These are phyloP conservation scores for Theretra japonica DNA, from an alignment of 2,888 invertebrate genomes.

Conservation along the genomic window DNA sequence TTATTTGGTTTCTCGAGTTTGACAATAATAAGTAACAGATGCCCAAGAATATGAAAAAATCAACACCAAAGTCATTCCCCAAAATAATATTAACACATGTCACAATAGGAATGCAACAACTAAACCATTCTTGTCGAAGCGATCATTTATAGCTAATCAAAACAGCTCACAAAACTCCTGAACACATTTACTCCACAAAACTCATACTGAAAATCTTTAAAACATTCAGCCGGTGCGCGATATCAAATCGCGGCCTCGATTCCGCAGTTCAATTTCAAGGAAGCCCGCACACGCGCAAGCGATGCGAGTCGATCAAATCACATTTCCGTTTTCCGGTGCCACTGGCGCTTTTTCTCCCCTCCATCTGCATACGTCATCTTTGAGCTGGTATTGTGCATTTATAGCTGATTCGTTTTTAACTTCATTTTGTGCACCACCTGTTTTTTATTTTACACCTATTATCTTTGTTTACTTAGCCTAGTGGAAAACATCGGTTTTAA, in stretches of 20 bases:
- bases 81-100: too few species aligned
- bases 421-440: not conserved
- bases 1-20: too few species aligned
- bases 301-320: constrained; percentile 20
- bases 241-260: constrained; percentile 4
- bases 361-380: not conserved
- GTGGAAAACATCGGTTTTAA: too few species aligned
- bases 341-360: constrained; percentile 11
- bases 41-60: not conserved
- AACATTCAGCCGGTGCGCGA: not conserved
- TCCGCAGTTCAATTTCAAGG: constrained; percentile 17
- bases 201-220: not conserved
- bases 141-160: too few species aligned
- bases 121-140: too few species aligned
- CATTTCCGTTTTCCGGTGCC: constrained; percentile 15
- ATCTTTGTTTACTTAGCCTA: too few species aligned
- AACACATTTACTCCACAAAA: not conserved
- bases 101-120: too few species aligned
- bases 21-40: too few species aligned
- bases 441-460: not conserved
- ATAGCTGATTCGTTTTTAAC: not conserved
- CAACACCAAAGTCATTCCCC: not conserved
- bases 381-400: not conserved
- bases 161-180: not conserved
- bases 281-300: constrained; percentile 1